Percentiles rank a stretch among this genome's conserved stretches.
phyloP scores from a whole-genome alignment of 2,113 vertebrate species.

The Syngnathus floridae region DNA sequence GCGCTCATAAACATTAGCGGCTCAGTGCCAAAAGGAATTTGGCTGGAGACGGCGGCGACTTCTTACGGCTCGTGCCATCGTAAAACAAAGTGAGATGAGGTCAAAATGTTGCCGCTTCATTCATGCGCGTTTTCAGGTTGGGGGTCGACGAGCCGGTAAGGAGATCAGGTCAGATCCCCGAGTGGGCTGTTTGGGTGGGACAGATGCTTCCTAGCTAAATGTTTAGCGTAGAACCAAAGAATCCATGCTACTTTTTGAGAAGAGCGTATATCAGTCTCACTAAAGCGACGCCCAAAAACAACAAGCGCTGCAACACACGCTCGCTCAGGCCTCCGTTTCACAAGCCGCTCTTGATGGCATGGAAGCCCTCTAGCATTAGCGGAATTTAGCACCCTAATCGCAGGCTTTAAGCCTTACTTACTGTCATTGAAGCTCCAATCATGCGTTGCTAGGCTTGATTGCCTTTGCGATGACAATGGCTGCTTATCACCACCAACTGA shows the following conservation, averaged over 20 bases:
- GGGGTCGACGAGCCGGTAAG: background rate
- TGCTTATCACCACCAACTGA: slow-evolving; percentile 22
- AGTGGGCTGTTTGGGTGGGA: background rate
- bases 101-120: background rate
- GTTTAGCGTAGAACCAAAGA: background rate
- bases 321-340: too few species aligned
- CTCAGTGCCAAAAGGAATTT: slow-evolving; percentile 22
- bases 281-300: too few species aligned
- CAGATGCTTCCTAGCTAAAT: background rate
- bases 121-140: background rate
- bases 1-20: slow-evolving; percentile 46
- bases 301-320: too few species aligned
- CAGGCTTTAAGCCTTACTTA: slow-evolving; percentile 42
- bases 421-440: slow-evolving; percentile 31
- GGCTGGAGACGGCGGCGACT: slow-evolving; percentile 13
- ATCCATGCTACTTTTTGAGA: background rate
- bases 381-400: slow-evolving; percentile 36
- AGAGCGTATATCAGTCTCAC: too few species aligned
- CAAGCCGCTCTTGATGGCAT: slow-evolving; percentile 24
- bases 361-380: slow-evolving; percentile 28
- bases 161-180: background rate
- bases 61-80: slow-evolving; percentile 2
- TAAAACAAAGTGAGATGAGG: background rate
- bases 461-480: slow-evolving; percentile 14
- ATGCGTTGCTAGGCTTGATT: slow-evolving; percentile 35